Base-by-base conservation (phyloP, 2,113 vertebrate genomes). In the Dicerorhinus sumatrensis region DNA sequence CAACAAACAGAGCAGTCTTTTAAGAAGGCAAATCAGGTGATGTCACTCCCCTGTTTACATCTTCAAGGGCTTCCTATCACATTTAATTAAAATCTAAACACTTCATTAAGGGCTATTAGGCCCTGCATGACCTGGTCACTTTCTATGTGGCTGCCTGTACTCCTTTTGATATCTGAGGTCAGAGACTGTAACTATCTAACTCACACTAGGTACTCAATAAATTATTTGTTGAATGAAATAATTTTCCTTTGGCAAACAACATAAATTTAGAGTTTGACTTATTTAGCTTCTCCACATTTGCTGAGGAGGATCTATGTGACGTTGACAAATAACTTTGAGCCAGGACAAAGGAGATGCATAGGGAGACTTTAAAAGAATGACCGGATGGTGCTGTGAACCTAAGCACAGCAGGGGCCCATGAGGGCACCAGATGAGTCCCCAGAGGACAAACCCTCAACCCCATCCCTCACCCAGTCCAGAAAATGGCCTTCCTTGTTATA, bases 31-130 rank as follows among this genome's bases (percentile, higher is more conserved):
- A 56, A 80, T 69, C 73, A 81, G 65, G 16, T 48, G 31, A 33
- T 39, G 3, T 51, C 29, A 91, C 16, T 80, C 36, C 79, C 48
- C 36, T 69, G 56, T 31, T 67, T 65, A 72, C 86, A 94, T 56
- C 31, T 75, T 86, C 67, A 69, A 48, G 39, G 54, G 12, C 60
- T 75, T 91, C 58, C 51, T 73, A 39, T 48, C 48, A 67, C 29
- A 73, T 51, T 80, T 91, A 33, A 65, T 87, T 88, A 94, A 96
- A 94, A 51, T 36, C 46, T 56, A 75, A 94, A 33, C 18, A 23
- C 20, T 31, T 36, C 16, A 4, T 21, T 7, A 36, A 36, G 20
- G 46, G n/a, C 36, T 80, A 3, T 85, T 6, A 72, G 80, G 31
- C 23, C 25, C 60, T 88, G 25, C 10, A 4, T 11, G 36, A 75